Base-by-base conservation (phyloP, 2,113 vertebrate genomes). In the Spheniscus mendiculus region DNA sequence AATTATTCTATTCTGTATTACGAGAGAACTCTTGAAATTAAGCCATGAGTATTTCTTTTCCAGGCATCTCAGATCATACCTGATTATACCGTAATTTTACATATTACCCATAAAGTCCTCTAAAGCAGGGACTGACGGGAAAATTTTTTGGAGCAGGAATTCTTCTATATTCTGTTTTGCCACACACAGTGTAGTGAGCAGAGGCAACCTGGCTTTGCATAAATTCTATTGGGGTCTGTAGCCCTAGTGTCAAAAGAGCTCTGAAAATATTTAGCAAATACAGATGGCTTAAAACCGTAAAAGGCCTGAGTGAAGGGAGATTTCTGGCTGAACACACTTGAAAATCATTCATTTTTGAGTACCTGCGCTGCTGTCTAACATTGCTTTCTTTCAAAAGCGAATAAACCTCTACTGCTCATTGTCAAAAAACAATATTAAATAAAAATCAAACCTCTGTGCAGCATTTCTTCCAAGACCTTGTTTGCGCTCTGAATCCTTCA, bases 401-500 rank as follows among this genome's bases (percentile, higher is more conserved):
- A 82, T 47, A 94, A 84, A 91, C 50, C 34, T 90, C 73, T 92
- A 55, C 53, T 15, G 34, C 20, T 93, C 13, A 36, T 16, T 74
- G 76, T 45, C 34, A 77, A 56, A 93, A 92, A 83, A 2, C 50
- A 44, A 2, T 32, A 86, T 82, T 71, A 74, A 94, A 89, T 74
- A 87, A 55, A 77, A 92, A 59, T 58, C 93, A 86, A 97, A 99
- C 99, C 99, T 99, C 94, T 99, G 98, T 90, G 98, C 83, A 27
- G 86, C 96, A 89, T 99, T 99, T 97, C 95, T 99, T 96, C 99
- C 99, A 96, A 99, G 97, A 61, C 99, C 99, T 98, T 98, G 99
- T 98, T 99, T 99, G 96, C 97, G 98, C 89, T 99, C 99, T 0
- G 97, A 98, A 93, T 99, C 98, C 96, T 98, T 99, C 97, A 99